phyloP scores from a whole-genome alignment of 2,888 invertebrate genomes.

The Scaptomyza parva region DNA sequence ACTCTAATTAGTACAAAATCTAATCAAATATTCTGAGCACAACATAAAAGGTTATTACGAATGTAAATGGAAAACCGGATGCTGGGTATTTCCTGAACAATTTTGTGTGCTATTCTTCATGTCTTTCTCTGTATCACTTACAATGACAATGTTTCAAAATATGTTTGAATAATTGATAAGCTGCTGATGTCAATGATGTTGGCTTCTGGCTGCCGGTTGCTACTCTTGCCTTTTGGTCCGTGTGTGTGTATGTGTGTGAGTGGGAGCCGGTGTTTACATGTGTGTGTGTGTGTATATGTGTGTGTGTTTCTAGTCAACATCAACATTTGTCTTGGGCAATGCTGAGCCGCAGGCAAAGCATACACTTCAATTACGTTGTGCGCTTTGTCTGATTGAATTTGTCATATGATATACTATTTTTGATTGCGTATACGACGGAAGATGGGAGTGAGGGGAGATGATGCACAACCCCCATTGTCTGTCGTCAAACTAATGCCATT shows the following conservation, averaged over 20 bases:
- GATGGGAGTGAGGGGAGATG: slow-evolving; percentile 23
- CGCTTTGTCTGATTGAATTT: slow-evolving; percentile 78
- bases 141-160: slow-evolving; percentile 68
- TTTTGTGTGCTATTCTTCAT: not conserved
- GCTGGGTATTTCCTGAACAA: not conserved
- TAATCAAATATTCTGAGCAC: not conserved
- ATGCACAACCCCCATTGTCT: slow-evolving; percentile 29
- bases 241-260: slow-evolving; percentile 7
- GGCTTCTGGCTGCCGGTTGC: slow-evolving; percentile 42
- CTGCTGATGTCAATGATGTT: slow-evolving; percentile 51
- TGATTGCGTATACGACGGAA: slow-evolving; percentile 71
- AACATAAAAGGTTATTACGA: not conserved
- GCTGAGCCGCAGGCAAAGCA: slow-evolving; percentile 53
- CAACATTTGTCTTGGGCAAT: slow-evolving; percentile 49
- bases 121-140: slow-evolving; percentile 14
- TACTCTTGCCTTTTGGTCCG: slow-evolving; percentile 31
- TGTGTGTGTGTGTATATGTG: slow-evolving; percentile 13
- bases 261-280: too few species aligned
- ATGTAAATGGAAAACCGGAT: not conserved
- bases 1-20: not conserved
- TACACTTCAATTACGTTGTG: slow-evolving; percentile 73
- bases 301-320: slow-evolving; percentile 42
- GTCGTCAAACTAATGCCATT: slow-evolving; percentile 45
- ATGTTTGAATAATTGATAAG: slow-evolving; percentile 75
- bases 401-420: slow-evolving; percentile 74